Conservation (phyloP, 1,140 invertebrate genomes). For the Macrocentrus cingulum region DNA sequence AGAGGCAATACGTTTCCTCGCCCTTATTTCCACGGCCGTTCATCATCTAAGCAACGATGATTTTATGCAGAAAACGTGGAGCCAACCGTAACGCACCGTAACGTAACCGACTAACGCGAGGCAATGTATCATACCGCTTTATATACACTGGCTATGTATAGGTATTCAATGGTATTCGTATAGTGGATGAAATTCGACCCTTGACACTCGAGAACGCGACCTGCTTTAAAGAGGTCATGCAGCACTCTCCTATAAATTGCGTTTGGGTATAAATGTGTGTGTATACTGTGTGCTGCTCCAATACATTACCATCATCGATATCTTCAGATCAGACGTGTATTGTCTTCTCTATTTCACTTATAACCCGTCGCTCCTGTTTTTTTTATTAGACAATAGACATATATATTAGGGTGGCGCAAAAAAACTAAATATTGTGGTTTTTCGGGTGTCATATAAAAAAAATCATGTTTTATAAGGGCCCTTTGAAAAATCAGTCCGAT, state of each 20-base stretch:
- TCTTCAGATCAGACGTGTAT: no score
- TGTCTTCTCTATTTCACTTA: no score
- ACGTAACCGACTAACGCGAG: slow-evolving; percentile 17
- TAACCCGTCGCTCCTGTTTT: no score
- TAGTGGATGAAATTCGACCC: slow-evolving; percentile 13
- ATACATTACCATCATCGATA: no score
- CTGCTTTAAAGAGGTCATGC: slow-evolving; percentile 15
- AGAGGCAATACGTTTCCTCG: slow-evolving; percentile 28
- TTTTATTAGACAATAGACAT: no score
- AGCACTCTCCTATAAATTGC: not conserved
- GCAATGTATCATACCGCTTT: slow-evolving; percentile 11
- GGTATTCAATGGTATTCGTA: not conserved
- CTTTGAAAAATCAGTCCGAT: no score
- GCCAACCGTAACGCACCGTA: slow-evolving; percentile 39
- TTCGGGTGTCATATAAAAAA: no score
- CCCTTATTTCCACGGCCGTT: slow-evolving; percentile 39
- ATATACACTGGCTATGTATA: not conserved
- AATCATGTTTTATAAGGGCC: no score
- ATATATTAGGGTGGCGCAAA: no score
- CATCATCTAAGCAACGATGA: slow-evolving; percentile 48
- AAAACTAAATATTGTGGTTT: no score
- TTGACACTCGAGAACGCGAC: slow-evolving; percentile 15
- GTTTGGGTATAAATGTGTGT: not conserved
- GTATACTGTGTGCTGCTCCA: not conserved
- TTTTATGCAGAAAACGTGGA: slow-evolving; percentile 45